Evolutionary conservation across 2,888 invertebrate species (phyloP).

Genomic region (Drosophila greeni): DNA sequence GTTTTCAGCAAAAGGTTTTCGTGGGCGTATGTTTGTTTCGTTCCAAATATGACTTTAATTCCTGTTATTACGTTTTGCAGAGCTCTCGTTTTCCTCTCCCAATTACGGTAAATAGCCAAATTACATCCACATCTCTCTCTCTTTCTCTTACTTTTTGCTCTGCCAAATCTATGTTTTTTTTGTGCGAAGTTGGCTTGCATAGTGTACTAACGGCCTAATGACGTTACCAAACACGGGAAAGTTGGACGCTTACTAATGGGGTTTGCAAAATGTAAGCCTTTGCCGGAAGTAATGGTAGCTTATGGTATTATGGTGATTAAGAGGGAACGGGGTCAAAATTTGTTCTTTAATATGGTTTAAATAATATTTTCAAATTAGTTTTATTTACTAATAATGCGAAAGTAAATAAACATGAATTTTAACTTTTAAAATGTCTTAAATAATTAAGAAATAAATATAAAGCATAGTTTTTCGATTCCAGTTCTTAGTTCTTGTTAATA

Average conservation of each 20-base stretch:
- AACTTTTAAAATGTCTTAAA: too few species aligned
- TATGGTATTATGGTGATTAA: not conserved
- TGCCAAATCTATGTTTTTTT: slow-evolving; percentile 29
- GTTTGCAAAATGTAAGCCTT: not conserved
- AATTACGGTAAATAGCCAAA: slow-evolving; percentile 43
- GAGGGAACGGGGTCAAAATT: not conserved
- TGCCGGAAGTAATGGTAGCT: slow-evolving; percentile 11
- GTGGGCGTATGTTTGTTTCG: slow-evolving; percentile 51
- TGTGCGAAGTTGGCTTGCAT: slow-evolving; percentile 50
- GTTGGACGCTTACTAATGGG: not conserved
- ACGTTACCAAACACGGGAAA: slow-evolving; percentile 23
- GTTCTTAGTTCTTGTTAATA: not conserved
- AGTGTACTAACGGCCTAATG: slow-evolving; percentile 25
- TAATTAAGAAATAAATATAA: not conserved
- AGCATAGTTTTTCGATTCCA: not conserved
- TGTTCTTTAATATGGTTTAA: not conserved
- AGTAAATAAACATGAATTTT: not conserved
- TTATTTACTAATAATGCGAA: not conserved
- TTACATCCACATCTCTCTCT: slow-evolving; percentile 35
- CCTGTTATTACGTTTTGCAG: slow-evolving; percentile 51
- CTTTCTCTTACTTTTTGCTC: not conserved
- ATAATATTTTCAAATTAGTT: not conserved
- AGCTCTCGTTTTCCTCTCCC: slow-evolving; percentile 20
- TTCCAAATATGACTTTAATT: slow-evolving; percentile 60
- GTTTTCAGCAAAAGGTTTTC: slow-evolving; percentile 5